Percentiles rank a stretch among this genome's conserved stretches.
Conservation (phyloP, 2,888 invertebrate species). For the Ormia ochracea region DNA sequence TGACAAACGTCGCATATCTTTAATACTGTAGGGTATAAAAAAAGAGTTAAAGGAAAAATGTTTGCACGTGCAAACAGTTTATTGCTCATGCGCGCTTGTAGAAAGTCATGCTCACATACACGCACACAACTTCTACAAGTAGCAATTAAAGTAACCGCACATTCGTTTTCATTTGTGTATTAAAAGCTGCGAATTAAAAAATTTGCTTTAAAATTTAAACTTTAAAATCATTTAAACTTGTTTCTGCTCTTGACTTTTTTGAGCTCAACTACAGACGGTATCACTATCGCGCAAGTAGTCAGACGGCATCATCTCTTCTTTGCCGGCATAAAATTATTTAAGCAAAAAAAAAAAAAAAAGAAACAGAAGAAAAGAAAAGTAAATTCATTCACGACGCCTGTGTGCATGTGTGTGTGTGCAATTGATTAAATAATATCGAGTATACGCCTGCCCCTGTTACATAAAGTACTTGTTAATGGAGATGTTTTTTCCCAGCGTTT, state of each 20-base stretch:
- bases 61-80: constrained; percentile 26
- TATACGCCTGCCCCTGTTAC: constrained; percentile 47
- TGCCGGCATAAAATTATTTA: not conserved
- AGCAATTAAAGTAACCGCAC: not conserved
- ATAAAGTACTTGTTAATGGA: too few species aligned
- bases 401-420: not conserved
- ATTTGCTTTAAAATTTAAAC: not conserved
- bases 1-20: not conserved
- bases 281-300: not conserved
- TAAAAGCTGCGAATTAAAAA: not conserved
- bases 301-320: not conserved
- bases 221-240: constrained; percentile 3
- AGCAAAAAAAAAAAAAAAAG: too few species aligned
- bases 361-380: too few species aligned
- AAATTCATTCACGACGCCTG: not conserved
- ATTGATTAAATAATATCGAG: constrained; percentile 53
- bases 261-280: not conserved
- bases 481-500: too few species aligned
- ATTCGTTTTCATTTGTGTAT: constrained; percentile 38
- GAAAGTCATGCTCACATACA: constrained; percentile 22
- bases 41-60: not conserved
- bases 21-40: constrained; percentile 36
- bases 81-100: constrained; percentile 30
- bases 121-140: not conserved
- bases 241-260: not conserved